Conservation (phyloP, 2,113 vertebrate genomes). For the Paradisaea rubra region DNA sequence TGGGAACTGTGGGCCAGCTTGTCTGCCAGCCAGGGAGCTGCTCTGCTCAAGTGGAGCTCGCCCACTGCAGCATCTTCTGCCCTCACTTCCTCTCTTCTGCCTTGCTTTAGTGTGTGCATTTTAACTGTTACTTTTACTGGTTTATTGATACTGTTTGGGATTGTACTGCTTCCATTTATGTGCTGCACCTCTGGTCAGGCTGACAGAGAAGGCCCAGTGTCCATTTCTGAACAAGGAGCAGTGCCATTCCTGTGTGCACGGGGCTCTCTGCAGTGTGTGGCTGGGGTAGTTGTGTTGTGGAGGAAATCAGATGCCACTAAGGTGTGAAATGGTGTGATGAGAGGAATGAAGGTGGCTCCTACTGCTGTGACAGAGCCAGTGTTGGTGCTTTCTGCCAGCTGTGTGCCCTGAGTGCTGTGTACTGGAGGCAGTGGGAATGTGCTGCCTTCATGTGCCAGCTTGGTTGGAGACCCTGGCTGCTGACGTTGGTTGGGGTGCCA, state of each 20-base stretch:
- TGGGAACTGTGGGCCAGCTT: slow-evolving; percentile 43
- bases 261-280: neutral
- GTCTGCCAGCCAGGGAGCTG: neutral
- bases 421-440: neutral
- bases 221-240: neutral
- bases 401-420: neutral
- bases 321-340: neutral
- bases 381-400: neutral
- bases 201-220: neutral
- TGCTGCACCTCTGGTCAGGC: neutral
- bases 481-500: accelerated
- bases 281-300: accelerated
- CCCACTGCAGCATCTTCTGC: neutral
- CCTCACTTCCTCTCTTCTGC: neutral
- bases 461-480: accelerated
- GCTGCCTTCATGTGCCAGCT: neutral
- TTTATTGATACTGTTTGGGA: neutral
- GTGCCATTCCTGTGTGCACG: accelerated
- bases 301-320: neutral
- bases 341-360: neutral
- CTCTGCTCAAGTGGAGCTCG: neutral
- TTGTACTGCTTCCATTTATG: neutral
- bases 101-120: neutral
- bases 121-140: neutral
- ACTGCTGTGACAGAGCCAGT: accelerated